phyloP scores from a whole-genome alignment of 2,113 vertebrate species.

The Sarotherodon lohbergeri region DNA sequence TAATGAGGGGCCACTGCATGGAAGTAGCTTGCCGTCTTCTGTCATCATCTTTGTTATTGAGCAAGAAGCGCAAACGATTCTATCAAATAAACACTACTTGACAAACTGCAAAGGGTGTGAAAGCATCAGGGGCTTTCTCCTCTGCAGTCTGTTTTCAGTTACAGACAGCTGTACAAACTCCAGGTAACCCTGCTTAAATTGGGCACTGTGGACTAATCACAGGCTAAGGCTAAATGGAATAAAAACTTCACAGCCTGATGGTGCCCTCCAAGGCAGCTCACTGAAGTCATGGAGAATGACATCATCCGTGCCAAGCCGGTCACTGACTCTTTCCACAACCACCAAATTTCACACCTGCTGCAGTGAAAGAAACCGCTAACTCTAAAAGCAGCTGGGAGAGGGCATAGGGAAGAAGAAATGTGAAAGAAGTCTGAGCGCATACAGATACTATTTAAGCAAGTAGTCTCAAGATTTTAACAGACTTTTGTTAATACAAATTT shows the following conservation, averaged over 20 bases:
- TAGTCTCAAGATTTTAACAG: neutral
- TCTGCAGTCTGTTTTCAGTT: conserved; percentile 44
- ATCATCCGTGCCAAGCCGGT: conserved; percentile 28
- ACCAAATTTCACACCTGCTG: conserved; percentile 34
- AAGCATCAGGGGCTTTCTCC: neutral
- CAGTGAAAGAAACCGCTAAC: conserved; percentile 4
- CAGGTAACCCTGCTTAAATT: conserved; percentile 51
- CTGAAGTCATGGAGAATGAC: conserved; percentile 51
- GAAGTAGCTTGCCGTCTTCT: conserved; percentile 37
- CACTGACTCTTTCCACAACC: conserved; percentile 39
- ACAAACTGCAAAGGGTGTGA: conserved; percentile 33
- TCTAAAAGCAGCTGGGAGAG: conserved; percentile 13
- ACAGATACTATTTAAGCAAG: neutral
- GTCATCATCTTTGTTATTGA: conserved; percentile 38
- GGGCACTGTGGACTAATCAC: conserved; percentile 45
- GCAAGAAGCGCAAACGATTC: conserved; percentile 18
- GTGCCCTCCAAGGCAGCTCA: conserved; percentile 8
- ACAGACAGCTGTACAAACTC: conserved; percentile 54
- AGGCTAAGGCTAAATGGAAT: conserved; percentile 35
- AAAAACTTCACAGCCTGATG: conserved; percentile 42
- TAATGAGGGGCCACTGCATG: conserved; percentile 31
- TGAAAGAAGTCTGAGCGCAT: neutral
- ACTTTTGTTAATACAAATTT: neutral
- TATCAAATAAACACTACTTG: conserved; percentile 57
- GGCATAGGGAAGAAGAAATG: neutral